phyloP scores from a whole-genome alignment of 2,113 vertebrate genomes.

The Canis aureus region DNA sequence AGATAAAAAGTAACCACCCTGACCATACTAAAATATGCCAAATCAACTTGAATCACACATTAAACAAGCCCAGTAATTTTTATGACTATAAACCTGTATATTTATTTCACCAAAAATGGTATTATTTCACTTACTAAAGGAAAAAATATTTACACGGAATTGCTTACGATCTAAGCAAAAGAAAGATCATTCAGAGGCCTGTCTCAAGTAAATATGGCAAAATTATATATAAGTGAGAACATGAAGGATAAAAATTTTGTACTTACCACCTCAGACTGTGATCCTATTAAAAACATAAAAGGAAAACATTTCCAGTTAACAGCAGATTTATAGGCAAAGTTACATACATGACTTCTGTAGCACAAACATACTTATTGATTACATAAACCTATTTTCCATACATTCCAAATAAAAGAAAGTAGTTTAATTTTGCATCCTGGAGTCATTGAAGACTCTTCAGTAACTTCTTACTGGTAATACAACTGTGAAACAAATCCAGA shows the following conservation, averaged over 20 bases:
- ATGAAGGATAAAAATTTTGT: constrained; percentile 32
- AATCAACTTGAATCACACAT: background rate
- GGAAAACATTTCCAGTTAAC: constrained; percentile 72
- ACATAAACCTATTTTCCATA: constrained; percentile 4
- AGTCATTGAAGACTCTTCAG: constrained; percentile 2
- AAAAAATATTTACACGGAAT: constrained; percentile 10
- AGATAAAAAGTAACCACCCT: background rate
- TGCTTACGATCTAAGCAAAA: constrained; percentile 3
- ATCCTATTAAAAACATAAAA: constrained; percentile 80
- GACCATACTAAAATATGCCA: constrained; percentile 15
- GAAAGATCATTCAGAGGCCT: background rate
- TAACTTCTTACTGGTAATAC: constrained; percentile 26
- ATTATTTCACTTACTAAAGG: background rate
- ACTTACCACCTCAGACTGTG: constrained; percentile 85
- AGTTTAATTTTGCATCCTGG: constrained; percentile 26
- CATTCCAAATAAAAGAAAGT: background rate
- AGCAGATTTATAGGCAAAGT: background rate
- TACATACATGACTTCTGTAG: background rate
- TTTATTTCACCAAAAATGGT: constrained; percentile 18
- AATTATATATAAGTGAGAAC: constrained; percentile 15
- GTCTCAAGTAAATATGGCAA: background rate
- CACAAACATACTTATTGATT: background rate
- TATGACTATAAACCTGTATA: background rate
- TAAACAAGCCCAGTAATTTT: background rate
- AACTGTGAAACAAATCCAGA: constrained; percentile 15